Evolutionary conservation across 2,888 invertebrate species (phyloP).

Genomic region (Sphinx pinastri): DNA sequence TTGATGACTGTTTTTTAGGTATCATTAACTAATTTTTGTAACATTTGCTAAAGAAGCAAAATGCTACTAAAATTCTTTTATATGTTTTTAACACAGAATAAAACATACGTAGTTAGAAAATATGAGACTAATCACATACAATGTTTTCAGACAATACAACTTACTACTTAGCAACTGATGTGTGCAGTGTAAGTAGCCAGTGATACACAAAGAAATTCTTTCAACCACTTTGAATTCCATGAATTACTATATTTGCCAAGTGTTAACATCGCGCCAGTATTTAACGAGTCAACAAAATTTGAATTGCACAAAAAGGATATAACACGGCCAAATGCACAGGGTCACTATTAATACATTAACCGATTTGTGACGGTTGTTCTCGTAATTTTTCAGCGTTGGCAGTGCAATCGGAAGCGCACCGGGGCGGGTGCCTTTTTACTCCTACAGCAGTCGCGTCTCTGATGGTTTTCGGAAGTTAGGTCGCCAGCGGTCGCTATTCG

Average conservation of each 20-base stretch:
- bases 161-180: too few relatives aligned
- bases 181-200: not conserved
- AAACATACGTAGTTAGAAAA: not conserved
- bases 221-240: not conserved
- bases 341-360: constrained; percentile 63
- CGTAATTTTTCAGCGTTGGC: constrained; percentile 81
- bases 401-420: constrained; percentile 79
- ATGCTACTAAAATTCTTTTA: too few relatives aligned
- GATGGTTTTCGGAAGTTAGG: constrained; percentile 80
- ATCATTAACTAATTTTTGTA: constrained; percentile 4
- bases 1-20: constrained; percentile 34
- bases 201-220: not conserved
- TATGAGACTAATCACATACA: too few relatives aligned
- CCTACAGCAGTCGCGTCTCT: constrained; percentile 60
- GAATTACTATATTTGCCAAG: constrained; percentile 21
- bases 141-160: too few relatives aligned
- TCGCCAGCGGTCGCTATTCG: constrained; percentile 66
- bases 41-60: not conserved
- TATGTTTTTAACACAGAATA: not conserved
- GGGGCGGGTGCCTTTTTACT: constrained; percentile 78
- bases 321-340: constrained; percentile 13
- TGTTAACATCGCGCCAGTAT: constrained; percentile 2
- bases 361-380: constrained; percentile 56
- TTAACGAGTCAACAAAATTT: constrained; percentile 20
- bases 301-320: constrained; percentile 13